These are phyloP conservation scores for Nymphicus hollandicus DNA, from an alignment of 2,113 vertebrate genomes.

Conservation along the genomic window DNA sequence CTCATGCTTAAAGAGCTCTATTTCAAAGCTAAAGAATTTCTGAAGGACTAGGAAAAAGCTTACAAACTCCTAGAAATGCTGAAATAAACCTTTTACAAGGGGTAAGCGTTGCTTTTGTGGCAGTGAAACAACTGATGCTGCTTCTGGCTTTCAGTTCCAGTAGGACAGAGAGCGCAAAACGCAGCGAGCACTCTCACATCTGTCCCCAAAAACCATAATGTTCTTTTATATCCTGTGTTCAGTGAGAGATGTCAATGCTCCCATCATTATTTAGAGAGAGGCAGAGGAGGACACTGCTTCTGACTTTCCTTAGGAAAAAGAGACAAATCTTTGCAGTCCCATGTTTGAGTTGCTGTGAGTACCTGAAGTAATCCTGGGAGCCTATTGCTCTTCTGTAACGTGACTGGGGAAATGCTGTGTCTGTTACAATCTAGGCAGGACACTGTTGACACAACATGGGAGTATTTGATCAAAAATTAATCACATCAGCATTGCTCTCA, in stretches of 20 bases:
- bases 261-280: not conserved
- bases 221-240: not conserved
- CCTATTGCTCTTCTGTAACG: not conserved
- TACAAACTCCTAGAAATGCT: not conserved
- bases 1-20: not conserved
- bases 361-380: not conserved
- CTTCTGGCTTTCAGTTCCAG: not conserved
- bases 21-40: not conserved
- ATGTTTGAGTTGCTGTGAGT: not conserved
- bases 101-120: not conserved
- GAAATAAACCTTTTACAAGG: not conserved
- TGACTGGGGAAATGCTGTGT: not conserved
- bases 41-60: not conserved
- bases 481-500: not conserved
- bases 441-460: not conserved
- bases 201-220: not conserved
- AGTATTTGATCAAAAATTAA: slow-evolving; percentile 37
- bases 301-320: not conserved
- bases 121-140: not conserved
- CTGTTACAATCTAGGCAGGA: not conserved
- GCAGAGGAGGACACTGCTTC: not conserved
- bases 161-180: not conserved
- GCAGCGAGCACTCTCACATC: not conserved
- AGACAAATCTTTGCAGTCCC: not conserved
- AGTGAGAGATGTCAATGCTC: not conserved